A percentile compares a stretch with the other conserved stretches of the same genome.
Conservation (phyloP, 2,888 invertebrate genomes). For the Apantesis nais region DNA sequence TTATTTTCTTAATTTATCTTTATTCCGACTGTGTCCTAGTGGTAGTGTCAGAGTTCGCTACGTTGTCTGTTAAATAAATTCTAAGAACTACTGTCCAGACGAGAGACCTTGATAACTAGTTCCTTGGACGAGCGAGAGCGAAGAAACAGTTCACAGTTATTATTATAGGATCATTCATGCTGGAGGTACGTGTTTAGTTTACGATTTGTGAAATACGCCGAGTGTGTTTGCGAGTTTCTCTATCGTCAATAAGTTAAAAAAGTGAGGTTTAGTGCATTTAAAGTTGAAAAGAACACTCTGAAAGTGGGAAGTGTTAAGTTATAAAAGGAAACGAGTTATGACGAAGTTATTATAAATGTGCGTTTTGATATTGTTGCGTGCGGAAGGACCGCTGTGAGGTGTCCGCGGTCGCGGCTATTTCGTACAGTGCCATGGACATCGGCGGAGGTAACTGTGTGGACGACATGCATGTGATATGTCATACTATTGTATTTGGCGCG, state of each 20-base stretch:
- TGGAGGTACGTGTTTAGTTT: constrained; percentile 84
- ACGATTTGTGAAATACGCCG: constrained; percentile 71
- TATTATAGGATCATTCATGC: constrained; percentile 84
- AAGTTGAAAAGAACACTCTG: constrained; percentile 63
- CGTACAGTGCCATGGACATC: constrained; percentile 78
- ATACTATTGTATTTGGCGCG: constrained; percentile 55
- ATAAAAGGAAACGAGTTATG: constrained; percentile 64
- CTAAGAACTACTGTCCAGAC: constrained; percentile 81
- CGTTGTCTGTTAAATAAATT: constrained; percentile 71
- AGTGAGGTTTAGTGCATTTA: constrained; percentile 73
- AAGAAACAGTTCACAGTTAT: constrained; percentile 73
- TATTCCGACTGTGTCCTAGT: constrained; percentile 40
- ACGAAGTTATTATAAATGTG: constrained; percentile 75
- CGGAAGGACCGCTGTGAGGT: constrained; percentile 73
- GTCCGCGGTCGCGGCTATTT: constrained; percentile 65
- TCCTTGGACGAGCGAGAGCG: constrained; percentile 81
- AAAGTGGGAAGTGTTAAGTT: constrained; percentile 65
- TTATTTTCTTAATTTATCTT: constrained; percentile 18
- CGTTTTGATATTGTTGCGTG: constrained; percentile 69
- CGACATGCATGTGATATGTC: constrained; percentile 72
- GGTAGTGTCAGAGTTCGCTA: constrained; percentile 62
- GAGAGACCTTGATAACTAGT: constrained; percentile 86
- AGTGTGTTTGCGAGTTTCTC: constrained; percentile 64
- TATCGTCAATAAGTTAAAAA: constrained; percentile 54
- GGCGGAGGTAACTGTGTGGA: constrained; percentile 78